Evolutionary conservation across 2,888 invertebrate species (phyloP), one percentile per base, ranked within the genome.

Genomic region (Meiosimyza decipiens): DNA sequence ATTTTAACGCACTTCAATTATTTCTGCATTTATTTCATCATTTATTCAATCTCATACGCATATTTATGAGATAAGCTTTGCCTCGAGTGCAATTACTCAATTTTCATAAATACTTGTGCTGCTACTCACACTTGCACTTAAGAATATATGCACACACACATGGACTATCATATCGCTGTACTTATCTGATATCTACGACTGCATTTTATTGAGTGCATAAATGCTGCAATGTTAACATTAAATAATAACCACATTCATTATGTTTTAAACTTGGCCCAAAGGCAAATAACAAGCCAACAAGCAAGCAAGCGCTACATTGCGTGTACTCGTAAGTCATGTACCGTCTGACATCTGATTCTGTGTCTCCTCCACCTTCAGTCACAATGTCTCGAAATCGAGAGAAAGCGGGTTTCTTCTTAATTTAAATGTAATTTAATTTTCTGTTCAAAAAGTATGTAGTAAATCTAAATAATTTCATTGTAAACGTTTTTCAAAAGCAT

Each of bases 41-140:
- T 62, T 62, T 33, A 69, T 60, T 50, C 11, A 40, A 33, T n/a
- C 54, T 62, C 47, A n/a, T 22, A 16, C 54, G 52, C 63, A 84
- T 84, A 84, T 84, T 84, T 85, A 84, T 85, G 85, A 83, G 82
- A 82, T 83, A 83, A 84, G 85, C 85, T 40, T 84, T 84, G 84
- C 85, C 85, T 83, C 83, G 80, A 83, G 84, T 82, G 83, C 80
- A 83, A 85, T 84, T 83, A 85, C 85, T 84, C 84, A 84, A 82
- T 83, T 84, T 40, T 82, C 77, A 80, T 82, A 80, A 79, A 77
- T 73, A 28, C 73, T 68, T 74, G 77, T 74, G 59, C 52, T 16
- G 22, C 9, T n/a, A 28, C 57, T 57, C 62, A n/a, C 47, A 18
- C 64, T 50, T 49, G n/a, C 49, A 55, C 59, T 52, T 59, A 50